Conservation (phyloP, 2,113 vertebrate genomes). For the Dendropsophus ebraccatus region DNA sequence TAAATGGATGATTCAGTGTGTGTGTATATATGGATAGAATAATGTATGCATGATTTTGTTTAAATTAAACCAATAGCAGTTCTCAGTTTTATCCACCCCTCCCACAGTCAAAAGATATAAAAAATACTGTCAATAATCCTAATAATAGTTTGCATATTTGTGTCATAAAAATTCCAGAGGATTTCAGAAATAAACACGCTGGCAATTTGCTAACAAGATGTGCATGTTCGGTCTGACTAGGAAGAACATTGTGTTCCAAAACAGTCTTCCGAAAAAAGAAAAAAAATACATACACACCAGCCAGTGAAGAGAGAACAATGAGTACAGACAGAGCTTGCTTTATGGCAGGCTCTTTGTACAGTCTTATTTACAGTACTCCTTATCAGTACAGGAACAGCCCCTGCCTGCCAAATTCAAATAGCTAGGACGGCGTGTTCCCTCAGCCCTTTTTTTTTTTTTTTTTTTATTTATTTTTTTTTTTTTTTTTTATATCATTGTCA, state of each 20-base stretch:
- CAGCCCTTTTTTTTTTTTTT: constrained; percentile 59
- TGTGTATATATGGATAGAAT: too few relatives aligned
- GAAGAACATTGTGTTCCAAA: constrained; percentile 90
- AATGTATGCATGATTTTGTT: too few relatives aligned
- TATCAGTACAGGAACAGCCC: constrained; percentile 91
- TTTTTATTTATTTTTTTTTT: constrained; percentile 27
- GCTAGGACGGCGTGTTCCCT: constrained; percentile 88
- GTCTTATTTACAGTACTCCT: constrained; percentile 99
- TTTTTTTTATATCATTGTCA: constrained; percentile 63
- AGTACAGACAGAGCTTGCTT: constrained; percentile 86
- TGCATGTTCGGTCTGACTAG: constrained; percentile 89
- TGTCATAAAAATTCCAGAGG: constrained; percentile 70
- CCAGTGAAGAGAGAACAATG: constrained; percentile 91
- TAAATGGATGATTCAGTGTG: too few relatives aligned
- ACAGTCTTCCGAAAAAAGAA: constrained; percentile 80
- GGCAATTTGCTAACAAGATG: constrained; percentile 80
- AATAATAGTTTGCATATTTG: constrained; percentile 41
- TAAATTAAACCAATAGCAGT: neutral
- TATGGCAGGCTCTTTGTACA: constrained; percentile 86
- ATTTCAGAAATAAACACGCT: constrained; percentile 82
- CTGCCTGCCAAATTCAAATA: constrained; percentile 90
- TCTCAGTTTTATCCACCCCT: neutral
- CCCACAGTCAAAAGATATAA: constrained; percentile 25
- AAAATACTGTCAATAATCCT: constrained; percentile 47
- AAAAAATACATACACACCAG: constrained; percentile 56